Evolutionary conservation across 2,113 vertebrate genomes (phyloP).

Genomic region (Sigmodon hispidus): DNA sequence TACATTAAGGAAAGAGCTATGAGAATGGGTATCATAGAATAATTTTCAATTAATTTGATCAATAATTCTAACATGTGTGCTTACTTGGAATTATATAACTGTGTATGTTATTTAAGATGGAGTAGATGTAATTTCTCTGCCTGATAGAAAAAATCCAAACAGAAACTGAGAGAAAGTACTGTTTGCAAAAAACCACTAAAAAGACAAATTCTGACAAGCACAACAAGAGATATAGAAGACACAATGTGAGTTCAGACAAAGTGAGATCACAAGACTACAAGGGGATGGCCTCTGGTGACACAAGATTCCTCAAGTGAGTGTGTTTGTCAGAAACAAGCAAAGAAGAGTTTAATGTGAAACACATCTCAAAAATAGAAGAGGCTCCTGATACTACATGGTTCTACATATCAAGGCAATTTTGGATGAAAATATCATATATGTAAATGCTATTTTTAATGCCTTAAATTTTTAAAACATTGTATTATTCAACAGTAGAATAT

Average conservation of each 20-base stretch:
- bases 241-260: not conserved
- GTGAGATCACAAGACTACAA: slow-evolving; percentile 19
- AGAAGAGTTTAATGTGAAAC: slow-evolving; percentile 20
- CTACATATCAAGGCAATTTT: slow-evolving; percentile 51
- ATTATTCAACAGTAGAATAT: slow-evolving; percentile 52
- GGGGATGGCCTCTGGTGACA: slow-evolving; percentile 3
- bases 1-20: slow-evolving; percentile 41
- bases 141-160: not conserved
- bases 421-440: slow-evolving; percentile 33
- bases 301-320: slow-evolving; percentile 33
- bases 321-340: slow-evolving; percentile 1
- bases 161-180: slow-evolving; percentile 47
- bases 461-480: slow-evolving; percentile 53
- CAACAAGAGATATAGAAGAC: slow-evolving; percentile 30
- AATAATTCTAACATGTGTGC: slow-evolving; percentile 12
- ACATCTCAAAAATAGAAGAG: slow-evolving; percentile 7
- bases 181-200: slow-evolving; percentile 40
- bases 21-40: not conserved
- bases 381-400: slow-evolving; percentile 1
- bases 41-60: slow-evolving; percentile 44
- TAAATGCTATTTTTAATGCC: slow-evolving; percentile 17
- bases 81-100: not conserved
- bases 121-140: slow-evolving; percentile 18
- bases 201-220: slow-evolving; percentile 6
- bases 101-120: slow-evolving; percentile 1